Evolutionary conservation across 37 sponge, comb jelly and placozoan genomes (phyloP), one percentile per base, ranked within the genome.

Genomic region (Crambe crambe): DNA sequence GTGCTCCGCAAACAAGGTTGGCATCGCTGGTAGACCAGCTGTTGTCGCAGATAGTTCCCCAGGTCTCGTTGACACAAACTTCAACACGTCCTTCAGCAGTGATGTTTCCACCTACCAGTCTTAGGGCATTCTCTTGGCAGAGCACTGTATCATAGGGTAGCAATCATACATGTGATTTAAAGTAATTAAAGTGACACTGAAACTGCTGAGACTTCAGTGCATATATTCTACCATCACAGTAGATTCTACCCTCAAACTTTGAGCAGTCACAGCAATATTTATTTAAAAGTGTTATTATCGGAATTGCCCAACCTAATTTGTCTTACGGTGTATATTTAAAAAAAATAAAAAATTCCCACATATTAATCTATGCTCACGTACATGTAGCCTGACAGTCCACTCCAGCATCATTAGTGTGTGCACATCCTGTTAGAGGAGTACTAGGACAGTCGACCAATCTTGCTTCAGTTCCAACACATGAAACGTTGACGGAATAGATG

Each of bases 11-110:
- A 4, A 67, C 69, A 6, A 83, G 77, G 10, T 42, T 32, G 9
- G 84, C 84, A 65, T 83, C 84, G 42, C 37, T 37, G 20, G 58
- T 65, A n/a, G 35, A 4, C 79, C 79, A 79, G 12, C 32, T 0
- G 32, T 66, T 43, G 44, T 79, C 79, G 65, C 79, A 79, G n/a
- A 83, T 59, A 39, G 76, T 83, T n/a, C 65, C 51, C 84, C 72
- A 72, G n/a, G 66, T 8, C 18, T 21, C 38, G 37, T 34, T 37
- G 61, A 54, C 4, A 42, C 82, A 73, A 8, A 81, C 74, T 47
- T 81, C 74, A 10, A 81, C 82, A 36, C 82, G 73, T 22, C 82
- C 82, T 34, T 81, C 32, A 37, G 27, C 29, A 18, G 37, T 22
- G 38, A 32, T 44, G 34, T 38, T 58, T 37, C 82, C 73, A 39